Evolutionary conservation across 2,888 invertebrate genomes (phyloP), one percentile per base, ranked within the genome.

Genomic region (Neoitamus cyanurus): DNA sequence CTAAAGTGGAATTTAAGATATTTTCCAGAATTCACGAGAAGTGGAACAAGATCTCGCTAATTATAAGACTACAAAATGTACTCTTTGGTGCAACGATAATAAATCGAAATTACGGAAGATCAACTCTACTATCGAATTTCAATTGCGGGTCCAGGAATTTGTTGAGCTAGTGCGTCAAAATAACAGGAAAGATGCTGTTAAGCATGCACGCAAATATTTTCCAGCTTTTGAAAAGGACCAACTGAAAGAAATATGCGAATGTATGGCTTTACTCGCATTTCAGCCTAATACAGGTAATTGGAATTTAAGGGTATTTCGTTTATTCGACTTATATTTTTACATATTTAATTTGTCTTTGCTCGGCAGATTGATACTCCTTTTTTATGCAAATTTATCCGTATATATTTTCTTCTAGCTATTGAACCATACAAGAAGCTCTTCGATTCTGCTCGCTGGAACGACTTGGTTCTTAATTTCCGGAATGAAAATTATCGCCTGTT

Each of bases 1-100:
- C n/a, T 36, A 36, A 25, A 68, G 25, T n/a, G 25, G 25, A 37
- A 83, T 36, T 25, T 70, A 20, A 95, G 98, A 97, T 88, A 96
- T 97, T 85, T 97, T 97, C 90, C 92, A 94, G 89, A 95, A 95
- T 5, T 96, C 96, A 0, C 94, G 95, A 13, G 96, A 96, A 89
- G 96, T 99, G 6, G 98, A 98, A 90, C 95, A 95, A 86, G 97
- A 98, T 86, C 91, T 99, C 84, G 92, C 94, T 2, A 94, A 94
- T 85, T 95, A 94, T 84, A 97, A 98, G 91, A 98, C 98, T 0
- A 93, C 93, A 1, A 96, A 97, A 90, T 98, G 98, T 90, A 94
- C 98, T 85, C 93, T 95, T 86, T 99, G 99, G 99, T 99, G 99
- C 92, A 96, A 97, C 89, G 99, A 99, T 90, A 98, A 99, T 92